These are phyloP conservation scores for Nettapus auritus DNA, from an alignment of 2,113 vertebrate species.

Conservation along the genomic window DNA sequence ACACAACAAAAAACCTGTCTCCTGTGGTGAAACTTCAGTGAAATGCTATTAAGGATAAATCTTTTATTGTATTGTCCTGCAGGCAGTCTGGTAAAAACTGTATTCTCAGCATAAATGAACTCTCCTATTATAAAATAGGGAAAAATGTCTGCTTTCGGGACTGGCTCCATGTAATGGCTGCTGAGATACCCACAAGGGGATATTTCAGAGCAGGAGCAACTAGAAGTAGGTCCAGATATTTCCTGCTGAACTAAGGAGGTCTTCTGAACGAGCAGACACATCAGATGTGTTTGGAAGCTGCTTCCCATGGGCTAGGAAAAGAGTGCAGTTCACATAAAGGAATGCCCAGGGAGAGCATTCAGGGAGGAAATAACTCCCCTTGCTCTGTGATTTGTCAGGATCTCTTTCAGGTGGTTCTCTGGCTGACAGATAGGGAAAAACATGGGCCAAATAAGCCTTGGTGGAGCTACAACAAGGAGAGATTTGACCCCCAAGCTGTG, in stretches of 20 bases:
- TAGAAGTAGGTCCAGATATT: conserved; percentile 29
- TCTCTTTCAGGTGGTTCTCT: conserved; percentile 26
- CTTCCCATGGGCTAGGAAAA: conserved; percentile 43
- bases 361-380: conserved; percentile 31
- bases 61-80: conserved; percentile 76
- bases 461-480: not conserved
- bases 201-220: conserved; percentile 1
- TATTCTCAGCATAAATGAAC: conserved; percentile 70
- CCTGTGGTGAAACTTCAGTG: conserved; percentile 67
- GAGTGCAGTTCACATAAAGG: not conserved
- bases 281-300: conserved; percentile 37
- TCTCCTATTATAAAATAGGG: conserved; percentile 46
- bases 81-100: conserved; percentile 71
- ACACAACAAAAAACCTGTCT: conserved; percentile 44
- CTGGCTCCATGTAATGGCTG: not conserved
- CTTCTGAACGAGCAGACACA: conserved; percentile 19
- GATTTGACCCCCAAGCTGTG: not conserved
- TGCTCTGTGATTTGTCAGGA: not conserved
- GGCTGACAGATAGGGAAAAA: not conserved
- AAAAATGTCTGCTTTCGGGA: conserved; percentile 1
- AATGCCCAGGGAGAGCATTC: conserved; percentile 36
- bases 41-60: conserved; percentile 73
- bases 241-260: conserved; percentile 25
- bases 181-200: not conserved
- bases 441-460: not conserved